phyloP scores from a whole-genome alignment of 2,113 vertebrate genomes.

The Jacana jacana region DNA sequence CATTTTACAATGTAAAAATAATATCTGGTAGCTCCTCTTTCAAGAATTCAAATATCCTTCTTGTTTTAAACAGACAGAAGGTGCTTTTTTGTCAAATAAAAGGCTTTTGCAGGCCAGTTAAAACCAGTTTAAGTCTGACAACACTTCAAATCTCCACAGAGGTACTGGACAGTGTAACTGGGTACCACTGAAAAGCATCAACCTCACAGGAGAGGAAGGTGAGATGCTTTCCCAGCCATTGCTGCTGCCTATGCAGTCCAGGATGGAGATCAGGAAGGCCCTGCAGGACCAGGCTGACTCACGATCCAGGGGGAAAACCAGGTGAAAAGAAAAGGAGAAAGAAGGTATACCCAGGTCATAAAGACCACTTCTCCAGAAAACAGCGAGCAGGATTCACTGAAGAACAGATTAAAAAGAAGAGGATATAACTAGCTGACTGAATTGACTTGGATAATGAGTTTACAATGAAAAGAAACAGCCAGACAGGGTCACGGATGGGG shows the following conservation, averaged over 20 bases:
- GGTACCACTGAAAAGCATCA: background rate
- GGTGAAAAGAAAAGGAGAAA: background rate
- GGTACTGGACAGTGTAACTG: background rate
- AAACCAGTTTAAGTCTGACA: background rate
- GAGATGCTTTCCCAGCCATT: background rate
- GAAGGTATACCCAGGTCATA: background rate
- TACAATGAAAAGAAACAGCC: background rate
- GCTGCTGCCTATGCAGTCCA: background rate
- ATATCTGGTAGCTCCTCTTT: background rate
- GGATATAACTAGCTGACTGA: background rate
- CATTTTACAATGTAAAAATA: background rate
- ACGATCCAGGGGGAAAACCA: background rate
- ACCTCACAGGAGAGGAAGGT: fast-evolving
- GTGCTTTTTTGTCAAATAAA: background rate
- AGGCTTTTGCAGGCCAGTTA: background rate
- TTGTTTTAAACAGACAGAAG: background rate
- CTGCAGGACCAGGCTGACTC: background rate
- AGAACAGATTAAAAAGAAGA: background rate
- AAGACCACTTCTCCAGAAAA: background rate
- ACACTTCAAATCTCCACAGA: background rate
- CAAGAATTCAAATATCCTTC: background rate
- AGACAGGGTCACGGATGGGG: background rate
- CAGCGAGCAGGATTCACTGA: background rate
- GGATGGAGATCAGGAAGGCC: background rate
- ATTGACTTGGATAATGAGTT: background rate